phyloP scores from a whole-genome alignment of 2,888 invertebrate species.

The Eupithecia vulgata region DNA sequence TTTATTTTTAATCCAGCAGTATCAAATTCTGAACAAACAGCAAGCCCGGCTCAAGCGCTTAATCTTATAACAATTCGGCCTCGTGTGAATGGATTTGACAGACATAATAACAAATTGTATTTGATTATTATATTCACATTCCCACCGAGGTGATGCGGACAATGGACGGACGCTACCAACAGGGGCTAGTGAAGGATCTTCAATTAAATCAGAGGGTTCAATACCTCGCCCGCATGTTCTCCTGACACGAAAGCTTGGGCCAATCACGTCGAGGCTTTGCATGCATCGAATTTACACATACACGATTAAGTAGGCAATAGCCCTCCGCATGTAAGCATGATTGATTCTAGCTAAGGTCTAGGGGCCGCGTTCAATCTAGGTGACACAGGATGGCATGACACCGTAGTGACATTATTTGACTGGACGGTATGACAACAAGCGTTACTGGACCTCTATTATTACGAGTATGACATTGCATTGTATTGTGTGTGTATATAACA shows the following conservation, averaged over 20 bases:
- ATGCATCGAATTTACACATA: conserved; percentile 65
- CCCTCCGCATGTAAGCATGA: conserved; percentile 14
- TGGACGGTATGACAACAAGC: not conserved
- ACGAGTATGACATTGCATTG: not conserved
- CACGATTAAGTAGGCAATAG: conserved; percentile 36
- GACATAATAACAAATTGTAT: conserved; percentile 46
- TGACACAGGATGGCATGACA: not conserved
- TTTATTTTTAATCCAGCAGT: conserved; percentile 11
- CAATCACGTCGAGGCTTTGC: conserved; percentile 70
- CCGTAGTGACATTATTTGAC: not conserved
- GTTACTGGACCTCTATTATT: not conserved
- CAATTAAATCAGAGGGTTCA: conserved; percentile 80
- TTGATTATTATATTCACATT: conserved; percentile 51
- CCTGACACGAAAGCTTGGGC: conserved; percentile 59
- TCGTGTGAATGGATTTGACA: conserved; percentile 44
- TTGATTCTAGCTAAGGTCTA: conserved; percentile 5
- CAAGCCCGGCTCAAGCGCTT: conserved; percentile 30
- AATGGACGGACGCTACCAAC: conserved; percentile 55
- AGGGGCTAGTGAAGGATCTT: conserved; percentile 65
- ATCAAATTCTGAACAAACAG: conserved; percentile 31
- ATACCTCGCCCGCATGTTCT: conserved; percentile 75
- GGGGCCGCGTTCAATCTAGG: not conserved
- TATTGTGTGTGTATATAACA: not conserved
- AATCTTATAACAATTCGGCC: conserved; percentile 34
- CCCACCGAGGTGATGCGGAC: conserved; percentile 50